These are phyloP conservation scores for Trypoxylon attenuatum DNA, from an alignment of 2,888 invertebrate species.

Conservation along the genomic window DNA sequence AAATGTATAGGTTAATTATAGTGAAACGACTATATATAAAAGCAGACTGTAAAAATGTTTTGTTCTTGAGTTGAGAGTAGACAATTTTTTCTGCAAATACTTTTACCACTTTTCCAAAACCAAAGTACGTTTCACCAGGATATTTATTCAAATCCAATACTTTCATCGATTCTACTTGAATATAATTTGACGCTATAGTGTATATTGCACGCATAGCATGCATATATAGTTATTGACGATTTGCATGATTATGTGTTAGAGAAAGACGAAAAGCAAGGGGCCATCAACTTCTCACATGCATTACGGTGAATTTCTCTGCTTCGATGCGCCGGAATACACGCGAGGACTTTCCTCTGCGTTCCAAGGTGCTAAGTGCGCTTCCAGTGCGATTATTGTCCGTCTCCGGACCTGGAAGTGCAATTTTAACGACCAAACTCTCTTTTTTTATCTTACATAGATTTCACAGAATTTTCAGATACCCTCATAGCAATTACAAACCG, in stretches of 20 bases:
- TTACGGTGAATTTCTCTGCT: conserved; percentile 28
- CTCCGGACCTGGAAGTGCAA: not conserved
- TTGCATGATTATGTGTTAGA: no score
- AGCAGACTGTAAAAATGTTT: not conserved
- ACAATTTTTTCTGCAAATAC: no score
- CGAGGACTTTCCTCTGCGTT: conserved; percentile 12
- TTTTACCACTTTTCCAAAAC: no score
- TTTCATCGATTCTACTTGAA: no score
- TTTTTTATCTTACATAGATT: not conserved
- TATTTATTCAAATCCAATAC: no score
- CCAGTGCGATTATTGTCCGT: conserved; percentile 4
- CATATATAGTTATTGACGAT: no score
- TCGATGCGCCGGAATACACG: conserved; percentile 6
- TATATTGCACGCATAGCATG: no score
- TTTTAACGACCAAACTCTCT: not conserved
- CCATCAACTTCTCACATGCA: conserved; percentile 16
- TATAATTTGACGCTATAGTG: no score
- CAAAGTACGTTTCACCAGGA: not conserved
- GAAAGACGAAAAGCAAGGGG: not conserved
- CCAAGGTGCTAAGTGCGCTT: conserved; percentile 9
- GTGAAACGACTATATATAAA: not conserved
- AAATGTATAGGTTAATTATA: not conserved
- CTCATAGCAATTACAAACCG: no score
- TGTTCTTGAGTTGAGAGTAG: no score
- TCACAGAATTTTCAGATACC: not conserved